phyloP scores from a whole-genome alignment of 1,140 invertebrate species.

The Brachystomella parvula region DNA sequence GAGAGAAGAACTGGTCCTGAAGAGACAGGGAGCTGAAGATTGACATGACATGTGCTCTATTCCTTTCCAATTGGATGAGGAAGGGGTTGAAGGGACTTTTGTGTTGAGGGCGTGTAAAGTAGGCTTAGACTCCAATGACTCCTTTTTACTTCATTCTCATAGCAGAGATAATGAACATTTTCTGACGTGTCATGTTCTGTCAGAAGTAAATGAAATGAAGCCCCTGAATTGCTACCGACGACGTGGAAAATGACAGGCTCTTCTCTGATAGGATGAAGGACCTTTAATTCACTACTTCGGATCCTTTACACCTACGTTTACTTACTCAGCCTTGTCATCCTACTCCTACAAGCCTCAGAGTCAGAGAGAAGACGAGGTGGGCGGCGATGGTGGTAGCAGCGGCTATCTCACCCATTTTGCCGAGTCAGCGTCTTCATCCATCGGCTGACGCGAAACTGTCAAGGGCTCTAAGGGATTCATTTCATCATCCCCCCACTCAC shows the following conservation, averaged over 20 bases:
- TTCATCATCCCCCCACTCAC: no score
- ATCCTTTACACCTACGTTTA: no score
- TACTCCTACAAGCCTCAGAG: neutral
- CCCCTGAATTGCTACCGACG: neutral
- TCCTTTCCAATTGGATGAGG: no score
- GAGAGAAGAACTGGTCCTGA: no score
- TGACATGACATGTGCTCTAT: no score
- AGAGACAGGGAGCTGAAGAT: no score
- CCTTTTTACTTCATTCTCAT: neutral
- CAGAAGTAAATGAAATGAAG: constrained; percentile 10
- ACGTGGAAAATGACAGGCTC: neutral
- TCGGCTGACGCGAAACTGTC: no score
- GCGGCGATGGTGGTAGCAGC: neutral
- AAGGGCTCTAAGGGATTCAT: neutral
- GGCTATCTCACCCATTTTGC: neutral
- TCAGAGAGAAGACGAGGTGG: constrained; percentile 4
- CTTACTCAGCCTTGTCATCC: neutral
- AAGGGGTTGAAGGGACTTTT: neutral
- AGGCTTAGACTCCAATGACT: neutral
- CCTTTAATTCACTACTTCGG: neutral
- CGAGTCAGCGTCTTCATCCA: neutral
- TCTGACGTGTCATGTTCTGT: constrained; percentile 6
- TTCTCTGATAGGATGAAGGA: neutral
- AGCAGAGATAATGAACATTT: constrained; percentile 6
- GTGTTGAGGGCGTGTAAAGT: no score